These are phyloP conservation scores for Mastacembelus armatus DNA, from an alignment of 2,797 vertebrate species.

Conservation along the genomic window DNA sequence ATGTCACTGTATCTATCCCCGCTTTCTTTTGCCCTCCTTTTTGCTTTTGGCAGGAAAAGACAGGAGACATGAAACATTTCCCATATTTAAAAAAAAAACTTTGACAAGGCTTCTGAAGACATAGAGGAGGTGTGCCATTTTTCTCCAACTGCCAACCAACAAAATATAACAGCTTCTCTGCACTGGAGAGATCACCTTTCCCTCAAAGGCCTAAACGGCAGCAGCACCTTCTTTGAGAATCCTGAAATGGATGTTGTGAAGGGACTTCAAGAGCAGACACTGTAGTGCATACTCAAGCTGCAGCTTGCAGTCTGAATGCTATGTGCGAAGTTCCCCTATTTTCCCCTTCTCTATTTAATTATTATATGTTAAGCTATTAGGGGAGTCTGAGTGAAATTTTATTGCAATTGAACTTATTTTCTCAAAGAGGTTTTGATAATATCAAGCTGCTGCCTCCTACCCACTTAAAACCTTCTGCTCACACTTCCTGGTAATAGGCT, in stretches of 20 bases:
- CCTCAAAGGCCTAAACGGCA: slow-evolving; percentile 66
- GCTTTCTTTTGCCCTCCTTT: slow-evolving; percentile 68
- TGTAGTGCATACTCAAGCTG: slow-evolving; percentile 40
- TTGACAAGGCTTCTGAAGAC: slow-evolving; percentile 77
- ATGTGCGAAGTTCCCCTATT: slow-evolving; percentile 30
- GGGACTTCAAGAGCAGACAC: slow-evolving; percentile 58
- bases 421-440: slow-evolving; percentile 62
- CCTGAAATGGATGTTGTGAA: slow-evolving; percentile 64
- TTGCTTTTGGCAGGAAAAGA: slow-evolving; percentile 77
- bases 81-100: slow-evolving; percentile 51
- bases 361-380: slow-evolving; percentile 39
- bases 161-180: slow-evolving; percentile 70
- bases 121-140: slow-evolving; percentile 68
- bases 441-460: slow-evolving; percentile 62
- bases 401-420: slow-evolving; percentile 51
- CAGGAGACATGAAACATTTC: slow-evolving; percentile 78
- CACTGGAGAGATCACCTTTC: slow-evolving; percentile 69
- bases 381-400: slow-evolving; percentile 24
- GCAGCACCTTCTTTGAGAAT: slow-evolving; percentile 60
- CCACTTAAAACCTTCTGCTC: slow-evolving; percentile 65
- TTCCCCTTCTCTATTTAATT: slow-evolving; percentile 35
- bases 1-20: slow-evolving; percentile 74
- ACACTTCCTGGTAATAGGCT: slow-evolving; percentile 84
- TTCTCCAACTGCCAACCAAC: slow-evolving; percentile 68
- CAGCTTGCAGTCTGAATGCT: slow-evolving; percentile 37